phyloP scores from a whole-genome alignment of 1,140 invertebrate genomes.

The Lordiphosa clarofinis region DNA sequence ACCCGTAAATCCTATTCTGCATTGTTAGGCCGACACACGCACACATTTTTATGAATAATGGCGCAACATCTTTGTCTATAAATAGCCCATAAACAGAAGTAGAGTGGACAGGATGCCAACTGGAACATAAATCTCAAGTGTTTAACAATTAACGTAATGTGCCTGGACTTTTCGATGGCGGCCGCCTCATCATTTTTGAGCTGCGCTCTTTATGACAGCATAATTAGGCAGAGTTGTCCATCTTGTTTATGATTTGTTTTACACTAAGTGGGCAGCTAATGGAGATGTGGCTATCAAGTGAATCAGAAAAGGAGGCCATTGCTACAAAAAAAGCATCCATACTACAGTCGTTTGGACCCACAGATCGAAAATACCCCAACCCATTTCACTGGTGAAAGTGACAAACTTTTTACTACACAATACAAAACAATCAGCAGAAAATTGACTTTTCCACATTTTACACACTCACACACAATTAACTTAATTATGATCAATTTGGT shows the following conservation, averaged over 20 bases:
- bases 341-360: slow-evolving; percentile 26
- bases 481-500: slow-evolving; percentile 42
- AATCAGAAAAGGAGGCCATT: too few relatives aligned
- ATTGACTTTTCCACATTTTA: slow-evolving; percentile 12
- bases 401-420: slow-evolving; percentile 25
- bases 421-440: slow-evolving; percentile 5
- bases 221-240: slow-evolving; percentile 46
- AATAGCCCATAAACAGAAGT: slow-evolving; percentile 52
- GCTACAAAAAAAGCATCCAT: slow-evolving; percentile 38
- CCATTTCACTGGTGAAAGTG: slow-evolving; percentile 42
- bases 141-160: slow-evolving; percentile 60
- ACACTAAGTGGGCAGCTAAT: slow-evolving; percentile 62
- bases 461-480: slow-evolving; percentile 24
- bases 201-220: slow-evolving; percentile 50
- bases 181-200: slow-evolving; percentile 22
- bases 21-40: slow-evolving; percentile 15
- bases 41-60: slow-evolving; percentile 68
- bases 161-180: slow-evolving; percentile 5
- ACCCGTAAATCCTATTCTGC: slow-evolving; percentile 28
- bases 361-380: slow-evolving; percentile 29
- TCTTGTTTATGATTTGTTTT: slow-evolving; percentile 62
- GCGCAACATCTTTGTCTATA: slow-evolving; percentile 54
- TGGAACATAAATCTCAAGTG: slow-evolving; percentile 61
- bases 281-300: slow-evolving; percentile 27
- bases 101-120: slow-evolving; percentile 8